A percentile compares a stretch with the other conserved stretches of the same genome.
Conservation (phyloP, 2,113 vertebrate species). For the Macquaria ambigua region DNA sequence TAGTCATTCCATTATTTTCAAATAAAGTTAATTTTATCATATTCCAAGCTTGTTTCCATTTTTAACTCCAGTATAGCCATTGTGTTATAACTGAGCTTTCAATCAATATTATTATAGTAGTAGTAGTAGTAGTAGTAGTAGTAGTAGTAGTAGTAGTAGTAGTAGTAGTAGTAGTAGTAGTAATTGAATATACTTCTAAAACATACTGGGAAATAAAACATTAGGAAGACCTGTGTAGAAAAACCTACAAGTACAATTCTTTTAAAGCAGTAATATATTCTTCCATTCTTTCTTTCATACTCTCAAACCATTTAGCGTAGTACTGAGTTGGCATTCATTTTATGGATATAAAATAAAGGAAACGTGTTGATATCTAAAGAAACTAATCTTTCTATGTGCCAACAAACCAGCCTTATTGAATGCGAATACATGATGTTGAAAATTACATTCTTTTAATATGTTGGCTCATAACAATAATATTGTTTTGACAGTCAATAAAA, state of each 20-base stretch:
- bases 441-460: not conserved
- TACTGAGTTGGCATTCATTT: not conserved
- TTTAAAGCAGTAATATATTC: not conserved
- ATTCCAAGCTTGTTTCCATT: slow-evolving; percentile 12
- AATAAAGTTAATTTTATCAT: slow-evolving; percentile 69
- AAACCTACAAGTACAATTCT: not conserved
- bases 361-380: not conserved
- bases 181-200: not conserved
- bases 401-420: not conserved
- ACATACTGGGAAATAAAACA: not conserved
- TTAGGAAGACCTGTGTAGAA: not conserved
- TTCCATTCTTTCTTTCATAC: not conserved
- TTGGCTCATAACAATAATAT: not conserved
- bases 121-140: not conserved
- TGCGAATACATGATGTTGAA: not conserved
- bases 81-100: not conserved
- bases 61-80: not conserved
- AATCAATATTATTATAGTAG: no score
- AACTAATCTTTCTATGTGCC: not conserved
- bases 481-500: slow-evolving; percentile 46
- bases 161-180: no score
- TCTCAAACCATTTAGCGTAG: not conserved
- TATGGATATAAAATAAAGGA: not conserved
- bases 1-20: slow-evolving; percentile 74
- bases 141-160: no score